These are phyloP conservation scores for Drepana falcataria DNA, from an alignment of 2,888 invertebrate species.

Conservation along the genomic window DNA sequence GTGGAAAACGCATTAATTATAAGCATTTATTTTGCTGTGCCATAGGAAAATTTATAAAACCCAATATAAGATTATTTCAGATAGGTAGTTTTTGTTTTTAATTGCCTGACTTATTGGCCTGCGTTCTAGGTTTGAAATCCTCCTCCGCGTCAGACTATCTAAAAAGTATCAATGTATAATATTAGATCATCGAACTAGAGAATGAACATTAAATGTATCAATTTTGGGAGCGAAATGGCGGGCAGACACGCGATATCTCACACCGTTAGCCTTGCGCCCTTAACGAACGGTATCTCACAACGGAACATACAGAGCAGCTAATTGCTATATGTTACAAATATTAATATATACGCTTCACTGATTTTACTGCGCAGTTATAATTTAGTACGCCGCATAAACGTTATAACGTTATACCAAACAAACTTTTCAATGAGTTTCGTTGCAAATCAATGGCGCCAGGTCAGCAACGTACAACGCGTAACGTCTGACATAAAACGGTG, in stretches of 20 bases:
- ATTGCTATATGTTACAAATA: not conserved
- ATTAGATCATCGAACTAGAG: constrained; percentile 41
- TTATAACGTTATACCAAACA: not conserved
- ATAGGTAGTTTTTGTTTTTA: too few relatives aligned
- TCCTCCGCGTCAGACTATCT: too few relatives aligned
- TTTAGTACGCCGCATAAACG: not conserved
- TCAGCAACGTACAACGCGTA: too few relatives aligned
- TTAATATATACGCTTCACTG: not conserved
- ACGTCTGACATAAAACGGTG: too few relatives aligned
- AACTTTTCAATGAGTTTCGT: too few relatives aligned
- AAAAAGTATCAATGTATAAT: not conserved
- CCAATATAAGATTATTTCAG: too few relatives aligned
- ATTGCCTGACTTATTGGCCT: too few relatives aligned
- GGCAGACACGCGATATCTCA: constrained; percentile 48
- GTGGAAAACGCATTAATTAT: too few relatives aligned
- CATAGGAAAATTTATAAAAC: too few relatives aligned
- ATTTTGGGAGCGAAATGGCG: constrained; percentile 36
- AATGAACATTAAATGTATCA: constrained; percentile 24
- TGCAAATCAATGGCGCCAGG: too few relatives aligned
- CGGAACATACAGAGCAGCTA: not conserved
- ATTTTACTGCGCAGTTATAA: not conserved
- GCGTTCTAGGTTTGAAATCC: too few relatives aligned
- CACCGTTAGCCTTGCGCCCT: constrained; percentile 57
- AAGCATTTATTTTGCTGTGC: too few relatives aligned
- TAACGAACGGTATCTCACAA: constrained; percentile 38